Evolutionary conservation across 1,140 invertebrate species (phyloP).

Genomic region (Drosophila paulistorum): DNA sequence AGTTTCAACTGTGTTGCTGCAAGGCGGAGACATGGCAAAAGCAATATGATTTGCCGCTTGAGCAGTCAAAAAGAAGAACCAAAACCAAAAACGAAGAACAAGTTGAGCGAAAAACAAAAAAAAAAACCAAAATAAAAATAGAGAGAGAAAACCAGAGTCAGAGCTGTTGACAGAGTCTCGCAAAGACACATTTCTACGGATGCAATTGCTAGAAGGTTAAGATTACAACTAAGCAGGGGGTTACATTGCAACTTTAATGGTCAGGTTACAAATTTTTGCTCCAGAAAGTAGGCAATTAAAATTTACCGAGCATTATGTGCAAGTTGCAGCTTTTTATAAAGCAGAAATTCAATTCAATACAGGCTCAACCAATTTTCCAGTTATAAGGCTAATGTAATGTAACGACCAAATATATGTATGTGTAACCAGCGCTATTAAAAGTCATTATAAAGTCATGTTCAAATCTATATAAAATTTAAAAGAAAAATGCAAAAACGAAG

Average conservation of each 20-base stretch:
- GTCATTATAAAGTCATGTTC: constrained; percentile 4
- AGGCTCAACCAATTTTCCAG: no score
- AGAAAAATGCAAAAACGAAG: neutral
- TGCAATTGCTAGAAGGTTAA: neutral
- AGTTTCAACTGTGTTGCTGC: constrained; percentile 62
- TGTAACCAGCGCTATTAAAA: neutral
- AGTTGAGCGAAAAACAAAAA: constrained; percentile 37
- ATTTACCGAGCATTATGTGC: no score
- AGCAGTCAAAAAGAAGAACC: constrained; percentile 71
- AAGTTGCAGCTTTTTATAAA: no score
- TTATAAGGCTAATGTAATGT: no score
- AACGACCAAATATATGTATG: no score
- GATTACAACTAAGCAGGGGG: neutral
- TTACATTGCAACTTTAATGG: neutral
- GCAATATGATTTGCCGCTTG: constrained; percentile 79
- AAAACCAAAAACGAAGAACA: constrained; percentile 22
- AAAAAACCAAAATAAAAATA: constrained; percentile 30
- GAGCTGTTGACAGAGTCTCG: constrained; percentile 2
- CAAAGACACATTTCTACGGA: neutral
- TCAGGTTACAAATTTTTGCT: neutral
- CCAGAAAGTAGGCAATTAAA: no score
- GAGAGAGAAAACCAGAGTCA: neutral
- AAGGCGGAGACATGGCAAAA: constrained; percentile 12
- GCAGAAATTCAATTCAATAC: no score
- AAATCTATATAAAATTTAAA: neutral